Percentiles rank a stretch among this genome's conserved stretches.
Conservation (phyloP, 2,113 vertebrate genomes). For the Cyprinus carpio region DNA sequence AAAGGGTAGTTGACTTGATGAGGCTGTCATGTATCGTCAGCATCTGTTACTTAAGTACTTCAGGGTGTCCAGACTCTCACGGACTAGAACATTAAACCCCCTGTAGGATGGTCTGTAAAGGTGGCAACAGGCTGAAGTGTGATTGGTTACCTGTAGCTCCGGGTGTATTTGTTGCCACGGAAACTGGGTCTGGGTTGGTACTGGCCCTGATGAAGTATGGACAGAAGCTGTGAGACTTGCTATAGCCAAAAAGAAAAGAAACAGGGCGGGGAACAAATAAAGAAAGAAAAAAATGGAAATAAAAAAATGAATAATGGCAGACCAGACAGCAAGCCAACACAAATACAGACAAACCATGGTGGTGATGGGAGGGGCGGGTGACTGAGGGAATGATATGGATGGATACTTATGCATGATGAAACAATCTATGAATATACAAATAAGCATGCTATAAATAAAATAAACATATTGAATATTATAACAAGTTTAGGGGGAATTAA, state of each 20-base stretch:
- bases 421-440: slow-evolving; percentile 38
- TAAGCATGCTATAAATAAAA: slow-evolving; percentile 39
- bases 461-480: slow-evolving; percentile 2
- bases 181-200: slow-evolving; percentile 98
- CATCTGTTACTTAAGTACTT: slow-evolving; percentile 33
- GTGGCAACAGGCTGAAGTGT: slow-evolving; percentile 37
- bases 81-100: slow-evolving; percentile 4
- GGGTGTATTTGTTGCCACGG: slow-evolving; percentile 98
- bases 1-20: slow-evolving; percentile 21
- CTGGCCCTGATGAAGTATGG: slow-evolving; percentile 98
- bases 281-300: slow-evolving; percentile 58
- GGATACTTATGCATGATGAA: slow-evolving; percentile 43
- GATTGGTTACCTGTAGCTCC: slow-evolving; percentile 92
- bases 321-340: slow-evolving; percentile 69
- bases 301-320: slow-evolving; percentile 74
- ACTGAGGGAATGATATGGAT: slow-evolving; percentile 41
- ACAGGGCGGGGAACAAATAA: slow-evolving; percentile 53
- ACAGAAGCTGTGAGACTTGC: slow-evolving; percentile 99
- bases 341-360: slow-evolving; percentile 36
- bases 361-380: slow-evolving; percentile 5
- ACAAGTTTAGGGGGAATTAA: slow-evolving; percentile 7
- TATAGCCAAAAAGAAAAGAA: slow-evolving; percentile 74
- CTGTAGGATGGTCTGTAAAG: slow-evolving; percentile 25
- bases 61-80: slow-evolving; percentile 26
- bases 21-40: neutral